A percentile compares a stretch with the other conserved stretches of the same genome.
Evolutionary conservation across 2,113 vertebrate genomes (phyloP).

Genomic region (Gavialis gangeticus): DNA sequence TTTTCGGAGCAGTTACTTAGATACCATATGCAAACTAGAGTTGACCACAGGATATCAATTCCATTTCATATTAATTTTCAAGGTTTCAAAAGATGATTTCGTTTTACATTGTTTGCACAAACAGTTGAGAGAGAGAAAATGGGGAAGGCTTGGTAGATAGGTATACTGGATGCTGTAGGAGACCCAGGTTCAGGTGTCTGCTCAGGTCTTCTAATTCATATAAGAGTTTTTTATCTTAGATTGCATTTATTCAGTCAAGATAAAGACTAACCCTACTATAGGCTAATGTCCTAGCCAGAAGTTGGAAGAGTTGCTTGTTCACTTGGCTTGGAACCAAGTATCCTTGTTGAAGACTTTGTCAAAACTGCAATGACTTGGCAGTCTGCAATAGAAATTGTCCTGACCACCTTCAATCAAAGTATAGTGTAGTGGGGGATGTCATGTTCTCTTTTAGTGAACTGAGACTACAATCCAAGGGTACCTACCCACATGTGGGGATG

Average conservation of each 20-base stretch:
- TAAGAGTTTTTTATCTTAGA: not conserved
- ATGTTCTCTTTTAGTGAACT: not conserved
- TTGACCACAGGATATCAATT: not conserved
- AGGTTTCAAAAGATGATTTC: not conserved
- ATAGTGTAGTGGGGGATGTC: not conserved
- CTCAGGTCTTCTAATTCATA: not conserved
- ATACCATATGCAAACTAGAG: not conserved
- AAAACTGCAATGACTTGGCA: not conserved
- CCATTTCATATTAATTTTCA: not conserved
- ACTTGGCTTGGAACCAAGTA: too few relatives aligned
- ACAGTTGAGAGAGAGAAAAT: not conserved
- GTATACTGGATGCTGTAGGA: not conserved
- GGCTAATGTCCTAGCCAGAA: too few relatives aligned
- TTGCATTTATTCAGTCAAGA: not conserved
- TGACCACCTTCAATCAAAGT: not conserved
- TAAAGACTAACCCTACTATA: too few relatives aligned
- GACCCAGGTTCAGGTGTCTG: not conserved
- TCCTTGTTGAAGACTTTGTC: not conserved
- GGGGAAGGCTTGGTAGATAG: not conserved
- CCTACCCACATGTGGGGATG: too few relatives aligned
- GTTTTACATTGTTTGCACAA: not conserved
- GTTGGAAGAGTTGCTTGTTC: too few relatives aligned
- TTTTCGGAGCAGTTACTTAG: not conserved
- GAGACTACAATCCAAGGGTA: not conserved
- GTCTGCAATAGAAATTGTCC: not conserved